Evolutionary conservation across 1,140 invertebrate species (phyloP).

Genomic region (Calephelis virginiensis): DNA sequence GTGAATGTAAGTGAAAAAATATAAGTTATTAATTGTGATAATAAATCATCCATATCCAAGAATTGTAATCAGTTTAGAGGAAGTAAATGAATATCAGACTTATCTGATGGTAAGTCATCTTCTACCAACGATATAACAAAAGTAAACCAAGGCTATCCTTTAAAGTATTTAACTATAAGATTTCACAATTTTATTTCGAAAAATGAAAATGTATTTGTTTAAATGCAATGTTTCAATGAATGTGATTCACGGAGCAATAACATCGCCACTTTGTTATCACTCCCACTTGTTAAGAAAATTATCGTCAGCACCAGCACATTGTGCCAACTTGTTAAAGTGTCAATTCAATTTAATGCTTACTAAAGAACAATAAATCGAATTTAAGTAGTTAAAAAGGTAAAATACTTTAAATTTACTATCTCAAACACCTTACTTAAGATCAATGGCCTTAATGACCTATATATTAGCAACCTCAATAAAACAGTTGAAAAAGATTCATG

Average conservation of each 20-base stretch:
- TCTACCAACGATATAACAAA: too few relatives aligned
- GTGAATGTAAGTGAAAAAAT: too few relatives aligned
- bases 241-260: slow-evolving; percentile 11
- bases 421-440: neutral
- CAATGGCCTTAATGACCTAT: neutral
- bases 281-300: slow-evolving; percentile 30
- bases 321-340: slow-evolving; percentile 30
- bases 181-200: neutral
- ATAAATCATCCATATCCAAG: too few relatives aligned
- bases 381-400: slow-evolving; percentile 2
- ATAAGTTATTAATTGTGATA: too few relatives aligned
- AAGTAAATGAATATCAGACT: too few relatives aligned
- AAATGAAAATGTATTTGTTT: neutral
- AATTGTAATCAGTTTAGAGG: too few relatives aligned
- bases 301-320: slow-evolving; percentile 21
- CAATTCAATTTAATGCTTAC: slow-evolving; percentile 29
- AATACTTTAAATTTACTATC: neutral
- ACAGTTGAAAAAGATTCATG: too few relatives aligned
- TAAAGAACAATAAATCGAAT: slow-evolving; percentile 22
- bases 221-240: slow-evolving; percentile 3
- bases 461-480: too few relatives aligned
- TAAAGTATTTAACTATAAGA: neutral
- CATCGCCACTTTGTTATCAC: slow-evolving; percentile 29
- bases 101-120: too few relatives aligned
- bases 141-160: too few relatives aligned